These are phyloP conservation scores for Ladona fulva DNA, from an alignment of 1,140 invertebrate species.

Conservation along the genomic window DNA sequence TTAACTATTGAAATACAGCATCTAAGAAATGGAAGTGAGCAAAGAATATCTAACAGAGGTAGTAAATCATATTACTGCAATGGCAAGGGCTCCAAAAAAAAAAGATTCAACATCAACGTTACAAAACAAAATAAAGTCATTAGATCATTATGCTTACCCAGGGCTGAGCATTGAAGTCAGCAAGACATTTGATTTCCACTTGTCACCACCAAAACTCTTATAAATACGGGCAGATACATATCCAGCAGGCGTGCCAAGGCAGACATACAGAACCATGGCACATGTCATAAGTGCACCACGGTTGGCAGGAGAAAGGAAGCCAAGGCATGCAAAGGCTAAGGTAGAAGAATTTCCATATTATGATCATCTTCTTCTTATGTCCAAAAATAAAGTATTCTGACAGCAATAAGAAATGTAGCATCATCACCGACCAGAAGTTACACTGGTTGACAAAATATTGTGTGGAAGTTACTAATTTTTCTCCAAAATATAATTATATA, in stretches of 20 bases:
- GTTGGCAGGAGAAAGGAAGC: slow-evolving; percentile 96
- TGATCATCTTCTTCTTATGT: no score
- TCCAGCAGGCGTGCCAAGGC: slow-evolving; percentile 89
- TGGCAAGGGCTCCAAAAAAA: no score
- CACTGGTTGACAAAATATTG: no score
- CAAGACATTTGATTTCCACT: slow-evolving; percentile 97
- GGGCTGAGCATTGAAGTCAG: slow-evolving; percentile 92
- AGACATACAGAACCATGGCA: slow-evolving; percentile 88
- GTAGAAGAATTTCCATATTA: slow-evolving; percentile 21
- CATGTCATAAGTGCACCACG: slow-evolving; percentile 97
- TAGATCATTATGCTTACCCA: slow-evolving; percentile 52
- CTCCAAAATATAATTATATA: neutral
- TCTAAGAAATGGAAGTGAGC: no score
- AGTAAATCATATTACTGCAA: no score
- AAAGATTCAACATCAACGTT: no score
- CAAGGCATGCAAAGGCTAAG: slow-evolving; percentile 89
- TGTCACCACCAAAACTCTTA: slow-evolving; percentile 95
- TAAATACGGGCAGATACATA: slow-evolving; percentile 94
- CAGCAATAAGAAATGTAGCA: no score
- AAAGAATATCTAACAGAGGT: no score
- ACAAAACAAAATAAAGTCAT: slow-evolving; percentile 11
- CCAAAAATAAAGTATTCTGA: no score
- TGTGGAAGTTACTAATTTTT: neutral
- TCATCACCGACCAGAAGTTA: no score
- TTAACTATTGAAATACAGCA: no score